A percentile compares a stretch with the other conserved stretches of the same genome.
Evolutionary conservation across 2,797 vertebrate species (phyloP).

Genomic region (Dallia pectoralis): DNA sequence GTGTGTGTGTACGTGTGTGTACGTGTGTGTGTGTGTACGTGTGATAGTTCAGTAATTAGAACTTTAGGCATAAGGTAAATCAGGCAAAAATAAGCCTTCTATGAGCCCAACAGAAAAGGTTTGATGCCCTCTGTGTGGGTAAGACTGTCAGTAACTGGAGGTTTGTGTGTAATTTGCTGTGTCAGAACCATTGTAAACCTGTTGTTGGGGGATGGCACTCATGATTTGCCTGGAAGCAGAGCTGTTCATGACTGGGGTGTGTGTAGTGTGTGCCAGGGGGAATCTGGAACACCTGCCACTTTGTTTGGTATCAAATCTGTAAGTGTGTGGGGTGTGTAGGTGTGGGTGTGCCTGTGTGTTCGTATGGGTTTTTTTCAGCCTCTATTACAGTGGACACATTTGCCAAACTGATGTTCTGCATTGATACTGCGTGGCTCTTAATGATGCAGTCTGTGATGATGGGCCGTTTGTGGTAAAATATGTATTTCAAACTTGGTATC

Average conservation of each 20-base stretch:
- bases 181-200: constrained; percentile 7
- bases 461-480: too few relatives aligned
- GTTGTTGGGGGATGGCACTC: background rate
- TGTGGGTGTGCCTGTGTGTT: background rate
- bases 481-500: too few relatives aligned
- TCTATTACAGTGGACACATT: background rate
- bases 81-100: background rate
- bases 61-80: background rate
- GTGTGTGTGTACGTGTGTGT: background rate
- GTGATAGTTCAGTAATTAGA: background rate
- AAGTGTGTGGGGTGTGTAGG: background rate
- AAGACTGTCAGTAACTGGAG: background rate
- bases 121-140: background rate
- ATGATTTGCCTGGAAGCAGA: background rate
- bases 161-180: constrained; percentile 2
- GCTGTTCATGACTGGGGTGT: background rate
- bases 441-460: too few relatives aligned
- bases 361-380: background rate
- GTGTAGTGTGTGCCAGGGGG: background rate
- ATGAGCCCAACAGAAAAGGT: background rate
- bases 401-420: background rate
- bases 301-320: background rate
- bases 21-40: background rate
- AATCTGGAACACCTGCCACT: constrained; percentile 4
- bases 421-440: background rate